phyloP scores from a whole-genome alignment of 1,140 invertebrate genomes.

The Drosophila lacertosa region DNA sequence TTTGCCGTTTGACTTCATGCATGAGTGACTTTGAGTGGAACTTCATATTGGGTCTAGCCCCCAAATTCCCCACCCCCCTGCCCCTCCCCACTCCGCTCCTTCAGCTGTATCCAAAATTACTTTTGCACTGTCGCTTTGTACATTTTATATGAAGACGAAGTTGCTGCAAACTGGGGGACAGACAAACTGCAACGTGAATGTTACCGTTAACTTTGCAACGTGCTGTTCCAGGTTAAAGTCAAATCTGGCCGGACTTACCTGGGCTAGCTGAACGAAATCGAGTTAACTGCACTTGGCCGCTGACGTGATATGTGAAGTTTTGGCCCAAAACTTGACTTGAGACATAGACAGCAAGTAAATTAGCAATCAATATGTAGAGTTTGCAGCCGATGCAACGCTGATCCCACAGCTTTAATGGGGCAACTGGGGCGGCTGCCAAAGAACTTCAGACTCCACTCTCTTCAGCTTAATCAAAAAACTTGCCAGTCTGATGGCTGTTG shows the following conservation, averaged over 20 bases:
- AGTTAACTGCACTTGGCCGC: constrained; percentile 55
- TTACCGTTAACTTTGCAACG: constrained; percentile 48
- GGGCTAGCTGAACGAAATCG: constrained; percentile 50
- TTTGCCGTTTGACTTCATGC: constrained; percentile 72
- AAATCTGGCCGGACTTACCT: constrained; percentile 16
- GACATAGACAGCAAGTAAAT: constrained; percentile 57
- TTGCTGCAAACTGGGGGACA: constrained; percentile 39
- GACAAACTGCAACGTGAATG: constrained; percentile 27
- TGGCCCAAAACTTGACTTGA: constrained; percentile 30
- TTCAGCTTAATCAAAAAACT: constrained; percentile 78
- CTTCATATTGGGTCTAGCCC: constrained; percentile 54
- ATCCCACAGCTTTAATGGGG: constrained; percentile 70
- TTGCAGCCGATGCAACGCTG: constrained; percentile 30
- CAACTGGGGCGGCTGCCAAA: constrained; percentile 46
- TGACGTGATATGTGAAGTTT: constrained; percentile 53
- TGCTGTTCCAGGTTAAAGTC: constrained; percentile 42
- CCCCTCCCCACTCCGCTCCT: neutral
- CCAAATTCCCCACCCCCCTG: no score
- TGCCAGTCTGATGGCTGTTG: constrained; percentile 49
- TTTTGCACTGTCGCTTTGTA: constrained; percentile 67
- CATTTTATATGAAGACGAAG: constrained; percentile 73
- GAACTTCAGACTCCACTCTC: constrained; percentile 52
- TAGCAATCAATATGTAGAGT: constrained; percentile 69
- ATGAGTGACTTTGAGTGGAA: constrained; percentile 73
- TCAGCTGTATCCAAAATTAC: constrained; percentile 36